Percentiles rank a stretch among this genome's conserved stretches.
phyloP scores from a whole-genome alignment of 2,888 invertebrate genomes.

The Drosophila monieri region DNA sequence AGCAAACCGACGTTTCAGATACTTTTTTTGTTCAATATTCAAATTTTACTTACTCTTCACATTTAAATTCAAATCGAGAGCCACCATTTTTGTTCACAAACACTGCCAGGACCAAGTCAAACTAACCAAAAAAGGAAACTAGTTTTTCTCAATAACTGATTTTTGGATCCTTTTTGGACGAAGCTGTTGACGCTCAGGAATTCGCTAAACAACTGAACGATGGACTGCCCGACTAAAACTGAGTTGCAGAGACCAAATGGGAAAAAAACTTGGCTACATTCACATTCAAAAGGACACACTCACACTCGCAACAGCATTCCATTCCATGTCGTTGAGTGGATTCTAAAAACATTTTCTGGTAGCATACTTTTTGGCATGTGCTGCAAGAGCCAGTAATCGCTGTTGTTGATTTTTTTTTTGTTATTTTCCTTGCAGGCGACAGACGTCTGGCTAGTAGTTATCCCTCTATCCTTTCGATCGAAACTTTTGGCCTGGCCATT shows the following conservation, averaged over 20 bases:
- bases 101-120: conserved; percentile 2
- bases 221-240: conserved; percentile 39
- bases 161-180: conserved; percentile 12
- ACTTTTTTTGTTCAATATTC: background rate
- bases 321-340: conserved; percentile 1
- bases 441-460: conserved; percentile 2
- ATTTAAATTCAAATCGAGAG: conserved; percentile 66
- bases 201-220: conserved; percentile 61
- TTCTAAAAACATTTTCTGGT: conserved; percentile 12
- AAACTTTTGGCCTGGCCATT: background rate
- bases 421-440: conserved; percentile 1
- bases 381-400: conserved; percentile 24
- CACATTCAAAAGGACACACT: conserved; percentile 6
- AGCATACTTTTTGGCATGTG: conserved; percentile 56
- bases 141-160: background rate
- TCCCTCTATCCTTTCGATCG: background rate
- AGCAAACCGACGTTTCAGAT: background rate
- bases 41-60: conserved; percentile 65
- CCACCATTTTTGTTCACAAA: conserved; percentile 55
- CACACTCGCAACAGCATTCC: background rate
- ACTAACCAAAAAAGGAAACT: conserved; percentile 18
- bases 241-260: conserved; percentile 11
- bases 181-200: conserved; percentile 63
- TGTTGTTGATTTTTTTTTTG: background rate
- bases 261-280: conserved; percentile 42